phyloP scores from a whole-genome alignment of 2,888 invertebrate genomes.

The Listrodromus nycthemerus region DNA sequence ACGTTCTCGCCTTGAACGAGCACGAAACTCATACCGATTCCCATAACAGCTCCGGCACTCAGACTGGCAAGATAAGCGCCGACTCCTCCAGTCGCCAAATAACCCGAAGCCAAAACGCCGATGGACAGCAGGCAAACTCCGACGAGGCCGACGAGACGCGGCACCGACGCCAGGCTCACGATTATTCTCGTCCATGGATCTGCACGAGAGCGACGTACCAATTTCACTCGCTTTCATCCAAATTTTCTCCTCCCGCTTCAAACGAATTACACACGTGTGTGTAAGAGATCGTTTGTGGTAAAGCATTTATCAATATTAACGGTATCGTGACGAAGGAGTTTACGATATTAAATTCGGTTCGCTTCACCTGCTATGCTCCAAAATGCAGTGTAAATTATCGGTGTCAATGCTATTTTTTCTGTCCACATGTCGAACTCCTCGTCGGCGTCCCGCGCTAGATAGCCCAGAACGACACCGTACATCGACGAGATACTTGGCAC shows the following conservation, averaged over 20 bases:
- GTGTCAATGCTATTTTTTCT: conserved; percentile 87
- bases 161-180: conserved; percentile 82
- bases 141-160: conserved; percentile 77
- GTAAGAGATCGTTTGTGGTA: conserved; percentile 31
- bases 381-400: conserved; percentile 87
- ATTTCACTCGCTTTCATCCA: conserved; percentile 57
- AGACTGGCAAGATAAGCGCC: conserved; percentile 79
- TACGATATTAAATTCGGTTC: too few relatives aligned
- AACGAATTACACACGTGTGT: conserved; percentile 44
- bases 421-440: conserved; percentile 85
- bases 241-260: conserved; percentile 44
- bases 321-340: too few relatives aligned
- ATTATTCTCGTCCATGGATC: conserved; percentile 88
- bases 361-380: conserved; percentile 85
- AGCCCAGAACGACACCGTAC: conserved; percentile 78
- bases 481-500: conserved; percentile 79
- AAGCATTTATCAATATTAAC: not conserved
- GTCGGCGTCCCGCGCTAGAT: conserved; percentile 65
- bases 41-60: conserved; percentile 82
- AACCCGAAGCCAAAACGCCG: conserved; percentile 79
- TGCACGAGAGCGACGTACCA: conserved; percentile 72
- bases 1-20: conserved; percentile 75
- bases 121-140: conserved; percentile 76
- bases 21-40: conserved; percentile 79
- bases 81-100: conserved; percentile 80